These are phyloP conservation scores for Archips crataeganus DNA, from an alignment of 2,888 invertebrate genomes.

Conservation along the genomic window DNA sequence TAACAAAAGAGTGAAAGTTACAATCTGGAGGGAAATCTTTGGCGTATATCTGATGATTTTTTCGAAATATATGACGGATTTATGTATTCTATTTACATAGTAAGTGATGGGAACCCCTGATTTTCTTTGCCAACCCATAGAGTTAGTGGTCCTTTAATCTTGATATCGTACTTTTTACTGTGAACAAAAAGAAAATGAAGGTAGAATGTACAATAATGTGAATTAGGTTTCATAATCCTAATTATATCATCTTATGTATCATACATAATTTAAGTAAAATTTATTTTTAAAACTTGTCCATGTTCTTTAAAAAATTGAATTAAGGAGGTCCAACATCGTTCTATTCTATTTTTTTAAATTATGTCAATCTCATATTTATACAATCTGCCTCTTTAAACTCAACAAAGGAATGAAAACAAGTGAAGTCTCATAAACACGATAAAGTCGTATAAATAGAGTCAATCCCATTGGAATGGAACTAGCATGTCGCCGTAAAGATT, in stretches of 20 bases:
- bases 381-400: background rate
- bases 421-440: conserved; percentile 19
- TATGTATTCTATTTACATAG: conserved; percentile 38
- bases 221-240: background rate
- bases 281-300: too few species aligned
- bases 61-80: conserved; percentile 58
- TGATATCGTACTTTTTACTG: conserved; percentile 32
- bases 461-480: conserved; percentile 40
- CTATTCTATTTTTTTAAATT: too few species aligned
- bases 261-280: too few species aligned
- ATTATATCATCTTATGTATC: background rate
- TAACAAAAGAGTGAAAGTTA: conserved; percentile 74
- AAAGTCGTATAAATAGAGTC: conserved; percentile 33
- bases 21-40: conserved; percentile 72
- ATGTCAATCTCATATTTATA: background rate
- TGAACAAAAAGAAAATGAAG: conserved; percentile 2
- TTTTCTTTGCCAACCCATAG: conserved; percentile 32
- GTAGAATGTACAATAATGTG: background rate
- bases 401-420: conserved; percentile 10
- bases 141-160: conserved; percentile 38
- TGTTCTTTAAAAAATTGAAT: too few species aligned
- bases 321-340: too few species aligned
- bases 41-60: conserved; percentile 65
- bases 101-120: conserved; percentile 35
- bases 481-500: conserved; percentile 71